Evolutionary conservation across 1,140 invertebrate species (phyloP).

Genomic region (Halotydeus destructor): DNA sequence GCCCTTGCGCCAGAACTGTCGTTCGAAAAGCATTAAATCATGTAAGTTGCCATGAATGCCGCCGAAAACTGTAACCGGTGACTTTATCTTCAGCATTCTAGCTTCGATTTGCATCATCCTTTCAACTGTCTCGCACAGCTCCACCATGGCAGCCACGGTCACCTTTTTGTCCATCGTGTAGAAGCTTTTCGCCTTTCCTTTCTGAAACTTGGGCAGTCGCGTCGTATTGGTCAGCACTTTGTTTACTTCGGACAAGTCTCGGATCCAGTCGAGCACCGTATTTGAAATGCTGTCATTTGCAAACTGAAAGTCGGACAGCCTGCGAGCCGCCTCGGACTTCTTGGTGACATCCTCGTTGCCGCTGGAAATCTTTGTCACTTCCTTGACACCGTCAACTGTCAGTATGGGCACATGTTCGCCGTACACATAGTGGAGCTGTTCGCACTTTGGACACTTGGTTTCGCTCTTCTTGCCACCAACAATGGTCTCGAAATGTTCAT

Average conservation of each 20-base stretch:
- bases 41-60: slow-evolving; percentile 38
- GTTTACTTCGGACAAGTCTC: neutral
- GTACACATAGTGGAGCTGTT: too few species aligned
- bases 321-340: neutral
- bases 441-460: too few species aligned
- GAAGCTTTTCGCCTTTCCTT: neutral
- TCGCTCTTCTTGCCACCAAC: too few species aligned
- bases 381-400: too few species aligned
- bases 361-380: too few species aligned
- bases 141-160: slow-evolving; percentile 1
- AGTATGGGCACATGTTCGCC: too few species aligned
- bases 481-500: too few species aligned
- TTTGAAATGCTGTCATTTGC: neutral
- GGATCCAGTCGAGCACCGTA: slow-evolving; percentile 3
- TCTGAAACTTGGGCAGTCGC: too few species aligned
- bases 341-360: neutral
- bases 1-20: slow-evolving; percentile 35
- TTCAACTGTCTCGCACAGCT: slow-evolving; percentile 18
- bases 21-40: slow-evolving; percentile 37
- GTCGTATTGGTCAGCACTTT: too few species aligned
- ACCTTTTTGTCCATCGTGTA: neutral
- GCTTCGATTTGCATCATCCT: slow-evolving; percentile 19
- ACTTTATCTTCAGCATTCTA: slow-evolving; percentile 24
- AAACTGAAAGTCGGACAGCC: neutral
- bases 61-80: slow-evolving; percentile 31